Evolutionary conservation across 2,113 vertebrate species (phyloP).

Genomic region (Daboia siamensis): DNA sequence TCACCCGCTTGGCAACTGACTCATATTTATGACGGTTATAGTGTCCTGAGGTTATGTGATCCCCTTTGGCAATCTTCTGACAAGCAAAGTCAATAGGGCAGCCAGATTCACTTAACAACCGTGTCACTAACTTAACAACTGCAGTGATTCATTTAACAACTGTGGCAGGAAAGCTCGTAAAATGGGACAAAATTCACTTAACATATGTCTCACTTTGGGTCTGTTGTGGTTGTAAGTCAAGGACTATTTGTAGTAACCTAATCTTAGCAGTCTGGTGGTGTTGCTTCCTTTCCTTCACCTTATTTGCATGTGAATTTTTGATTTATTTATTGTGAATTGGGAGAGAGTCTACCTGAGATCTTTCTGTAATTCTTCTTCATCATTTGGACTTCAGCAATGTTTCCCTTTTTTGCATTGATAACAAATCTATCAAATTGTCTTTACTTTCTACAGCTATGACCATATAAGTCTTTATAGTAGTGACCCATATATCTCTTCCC

Average conservation of each 20-base stretch:
- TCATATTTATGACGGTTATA: too few relatives aligned
- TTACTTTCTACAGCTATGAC: not conserved
- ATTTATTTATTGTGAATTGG: not conserved
- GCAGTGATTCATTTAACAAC: too few relatives aligned
- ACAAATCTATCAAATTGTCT: not conserved
- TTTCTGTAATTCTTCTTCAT: not conserved
- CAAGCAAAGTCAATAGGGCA: not conserved
- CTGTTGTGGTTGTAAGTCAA: too few relatives aligned
- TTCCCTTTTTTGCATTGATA: not conserved
- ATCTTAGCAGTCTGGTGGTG: not conserved
- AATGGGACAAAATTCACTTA: too few relatives aligned
- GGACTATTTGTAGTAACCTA: not conserved
- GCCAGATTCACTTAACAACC: not conserved
- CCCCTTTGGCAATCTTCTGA: not conserved
- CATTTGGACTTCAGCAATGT: not conserved
- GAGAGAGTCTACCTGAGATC: not conserved
- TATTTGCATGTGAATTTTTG: not conserved
- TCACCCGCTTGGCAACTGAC: too few relatives aligned
- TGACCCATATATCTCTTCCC: not conserved
- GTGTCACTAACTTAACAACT: too few relatives aligned
- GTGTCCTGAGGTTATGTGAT: accelerated
- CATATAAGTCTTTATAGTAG: not conserved
- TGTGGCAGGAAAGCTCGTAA: too few relatives aligned
- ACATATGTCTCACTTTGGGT: too few relatives aligned
- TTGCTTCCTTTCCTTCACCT: not conserved